These are phyloP conservation scores for Pseudoatta argentina DNA, from an alignment of 1,140 invertebrate species.

Conservation along the genomic window DNA sequence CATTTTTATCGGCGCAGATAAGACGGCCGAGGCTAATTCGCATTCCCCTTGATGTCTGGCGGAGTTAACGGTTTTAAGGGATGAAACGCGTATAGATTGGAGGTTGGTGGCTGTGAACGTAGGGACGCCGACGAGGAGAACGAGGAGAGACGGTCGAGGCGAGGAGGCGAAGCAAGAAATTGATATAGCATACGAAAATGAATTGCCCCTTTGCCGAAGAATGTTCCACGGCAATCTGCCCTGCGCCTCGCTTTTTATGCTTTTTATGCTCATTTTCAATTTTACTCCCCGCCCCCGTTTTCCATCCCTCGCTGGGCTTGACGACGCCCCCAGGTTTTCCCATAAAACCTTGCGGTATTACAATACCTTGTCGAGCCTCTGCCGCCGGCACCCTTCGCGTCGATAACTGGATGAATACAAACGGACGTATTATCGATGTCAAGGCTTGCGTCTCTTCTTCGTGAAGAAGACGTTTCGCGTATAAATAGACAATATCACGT, in stretches of 20 bases:
- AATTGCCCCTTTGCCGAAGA: constrained; percentile 85
- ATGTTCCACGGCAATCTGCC: constrained; percentile 86
- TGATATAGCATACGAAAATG: constrained; percentile 87
- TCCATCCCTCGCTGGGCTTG: constrained; percentile 66
- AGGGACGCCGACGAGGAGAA: constrained; percentile 67
- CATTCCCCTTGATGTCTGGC: constrained; percentile 85
- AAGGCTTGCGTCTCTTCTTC: constrained; percentile 24
- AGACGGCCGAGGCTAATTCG: constrained; percentile 83
- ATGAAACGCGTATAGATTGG: constrained; percentile 85
- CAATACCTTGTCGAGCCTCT: constrained; percentile 75
- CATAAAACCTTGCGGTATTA: constrained; percentile 84
- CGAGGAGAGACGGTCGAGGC: constrained; percentile 61
- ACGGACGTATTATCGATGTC: constrained; percentile 79
- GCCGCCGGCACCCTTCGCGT: constrained; percentile 67
- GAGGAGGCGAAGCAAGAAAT: constrained; percentile 86
- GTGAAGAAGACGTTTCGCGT: constrained; percentile 30
- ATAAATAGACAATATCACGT: background rate
- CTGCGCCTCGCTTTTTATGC: constrained; percentile 83
- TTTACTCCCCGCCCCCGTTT: constrained; percentile 77
- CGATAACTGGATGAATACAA: constrained; percentile 83
- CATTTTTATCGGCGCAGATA: constrained; percentile 79
- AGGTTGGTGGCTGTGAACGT: constrained; percentile 71
- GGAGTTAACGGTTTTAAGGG: constrained; percentile 86
- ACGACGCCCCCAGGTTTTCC: constrained; percentile 78
- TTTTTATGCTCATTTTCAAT: constrained; percentile 87